Base-by-base conservation (phyloP, 2,113 vertebrate genomes). In the Cyprinus carpio region DNA sequence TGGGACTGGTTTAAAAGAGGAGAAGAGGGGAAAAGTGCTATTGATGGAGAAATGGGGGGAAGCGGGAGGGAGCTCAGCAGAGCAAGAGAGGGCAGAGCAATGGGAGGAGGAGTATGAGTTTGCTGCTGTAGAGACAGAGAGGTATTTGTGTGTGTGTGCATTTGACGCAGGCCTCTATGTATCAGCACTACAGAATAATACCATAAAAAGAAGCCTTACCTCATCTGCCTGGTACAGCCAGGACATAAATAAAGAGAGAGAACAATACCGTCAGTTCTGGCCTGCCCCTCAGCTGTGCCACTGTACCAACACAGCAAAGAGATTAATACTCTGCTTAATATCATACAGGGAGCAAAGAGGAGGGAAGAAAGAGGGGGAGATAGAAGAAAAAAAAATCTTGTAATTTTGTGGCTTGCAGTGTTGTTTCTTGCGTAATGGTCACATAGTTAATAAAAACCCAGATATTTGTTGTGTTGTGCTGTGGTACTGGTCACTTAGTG, bases 251-350 rank as follows among this genome's bases (percentile, higher is more conserved):
- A 97, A 97, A 96, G 93, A 89, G 56, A 84, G 94, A 92, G 96
- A 98, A 99, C 97, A 99, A 99, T 99, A 95, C 96, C 93, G 97
- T 97, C 96, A 96, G 96, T 97, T 97, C 97, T 96, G 96, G 95
- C 95, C 94, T 94, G 93, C 94, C 85, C 90, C 92, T 93, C 93
- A 93, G 95, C 96, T 94, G 95, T 96, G 96, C 97, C 96, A 97
- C 95, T 76, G 81, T 83, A 76, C 89, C 31, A 79, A 95, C 95
- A 96, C 97, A 96, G 97, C 97, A 98, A 97, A 96, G 96, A 97
- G 98, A 99, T 98, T 97, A 98, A 98, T 97, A 97, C 97, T 98
- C 98, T 97, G 96, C 96, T 98, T 98, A 97, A 99, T 97, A 98
- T 99, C 97, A 97, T 96, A 94, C 96, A 96, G 95, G 96, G 97